Evolutionary conservation across 2,797 vertebrate species (phyloP).

Genomic region (Tokudaia muenninki): DNA sequence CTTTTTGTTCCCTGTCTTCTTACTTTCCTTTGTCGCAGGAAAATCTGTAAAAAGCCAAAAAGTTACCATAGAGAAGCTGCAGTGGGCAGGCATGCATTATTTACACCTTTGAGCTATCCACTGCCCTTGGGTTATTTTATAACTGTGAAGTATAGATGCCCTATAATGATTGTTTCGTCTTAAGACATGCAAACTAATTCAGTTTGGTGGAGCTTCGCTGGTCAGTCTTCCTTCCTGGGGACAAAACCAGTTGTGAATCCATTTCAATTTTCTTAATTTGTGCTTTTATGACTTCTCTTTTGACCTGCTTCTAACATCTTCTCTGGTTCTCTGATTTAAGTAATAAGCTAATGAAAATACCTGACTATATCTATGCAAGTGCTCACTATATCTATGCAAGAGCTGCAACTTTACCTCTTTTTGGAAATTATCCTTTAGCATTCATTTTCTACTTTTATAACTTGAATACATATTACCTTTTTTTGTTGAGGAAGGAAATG

Average conservation of each 20-base stretch:
- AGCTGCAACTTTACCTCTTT: slow-evolving; percentile 8
- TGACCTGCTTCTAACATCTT: slow-evolving; percentile 19
- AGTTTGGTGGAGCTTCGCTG: not conserved
- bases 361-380: not conserved
- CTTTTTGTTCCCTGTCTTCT: not conserved
- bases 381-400: not conserved
- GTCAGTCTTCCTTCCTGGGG: not conserved
- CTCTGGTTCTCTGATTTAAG: slow-evolving; percentile 15
- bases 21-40: slow-evolving; percentile 4
- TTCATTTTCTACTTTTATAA: slow-evolving; percentile 28
- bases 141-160: not conserved
- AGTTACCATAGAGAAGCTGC: not conserved
- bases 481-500: slow-evolving; percentile 52
- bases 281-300: slow-evolving; percentile 29
- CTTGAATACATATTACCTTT: not conserved
- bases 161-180: not conserved
- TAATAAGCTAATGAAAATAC: slow-evolving; percentile 38
- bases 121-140: slow-evolving; percentile 1
- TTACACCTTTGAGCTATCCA: not conserved
- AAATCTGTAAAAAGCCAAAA: not conserved
- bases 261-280: slow-evolving; percentile 43
- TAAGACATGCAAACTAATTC: not conserved
- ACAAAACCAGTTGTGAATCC: slow-evolving; percentile 1
- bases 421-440: slow-evolving; percentile 47
- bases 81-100: not conserved